phyloP scores from a whole-genome alignment of 2,797 vertebrate species.

The Sparidentex hasta region DNA sequence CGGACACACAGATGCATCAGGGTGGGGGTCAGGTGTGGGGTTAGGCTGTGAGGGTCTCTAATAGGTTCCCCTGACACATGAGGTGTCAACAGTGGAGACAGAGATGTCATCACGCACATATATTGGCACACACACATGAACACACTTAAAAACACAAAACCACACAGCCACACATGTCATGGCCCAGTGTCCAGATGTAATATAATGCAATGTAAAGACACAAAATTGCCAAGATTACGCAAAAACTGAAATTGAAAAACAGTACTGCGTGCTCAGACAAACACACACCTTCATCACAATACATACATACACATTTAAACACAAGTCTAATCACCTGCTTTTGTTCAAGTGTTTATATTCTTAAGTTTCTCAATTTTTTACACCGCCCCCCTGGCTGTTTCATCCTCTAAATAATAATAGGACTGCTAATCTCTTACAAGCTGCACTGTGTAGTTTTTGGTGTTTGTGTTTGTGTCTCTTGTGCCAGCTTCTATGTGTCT shows the following conservation, averaged over 20 bases:
- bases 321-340: background rate
- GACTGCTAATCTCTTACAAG: background rate
- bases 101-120: constrained; percentile 81
- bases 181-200: constrained; percentile 15
- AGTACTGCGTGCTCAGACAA: background rate
- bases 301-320: background rate
- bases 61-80: constrained; percentile 90
- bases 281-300: background rate
- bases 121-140: constrained; percentile 23
- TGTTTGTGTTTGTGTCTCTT: background rate
- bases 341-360: constrained; percentile 2
- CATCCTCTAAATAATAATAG: background rate
- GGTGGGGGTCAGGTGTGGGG: constrained; percentile 81
- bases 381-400: background rate
- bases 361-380: constrained; percentile 11
- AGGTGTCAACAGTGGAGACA: constrained; percentile 83
- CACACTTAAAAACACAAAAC: constrained; percentile 40
- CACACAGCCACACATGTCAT: background rate
- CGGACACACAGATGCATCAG: constrained; percentile 49
- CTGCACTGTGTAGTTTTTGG: background rate
- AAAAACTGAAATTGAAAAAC: background rate
- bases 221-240: background rate
- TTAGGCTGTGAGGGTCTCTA: constrained; percentile 86
- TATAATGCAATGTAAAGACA: constrained; percentile 1
- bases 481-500: background rate